Evolutionary conservation across 2,888 invertebrate species (phyloP).

Genomic region (Alcis repandata): DNA sequence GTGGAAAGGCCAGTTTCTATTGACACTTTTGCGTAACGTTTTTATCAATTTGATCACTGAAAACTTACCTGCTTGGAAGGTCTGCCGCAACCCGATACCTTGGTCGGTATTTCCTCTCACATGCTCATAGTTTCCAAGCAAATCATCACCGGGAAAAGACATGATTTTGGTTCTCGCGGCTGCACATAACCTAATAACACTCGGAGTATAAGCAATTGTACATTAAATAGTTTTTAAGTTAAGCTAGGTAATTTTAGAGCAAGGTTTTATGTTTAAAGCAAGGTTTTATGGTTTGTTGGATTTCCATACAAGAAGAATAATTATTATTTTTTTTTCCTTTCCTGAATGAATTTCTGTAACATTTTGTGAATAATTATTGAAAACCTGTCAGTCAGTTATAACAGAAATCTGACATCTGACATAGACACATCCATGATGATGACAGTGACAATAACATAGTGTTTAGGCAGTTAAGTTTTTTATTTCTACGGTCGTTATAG

Average conservation of each 20-base stretch:
- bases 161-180: constrained; percentile 61
- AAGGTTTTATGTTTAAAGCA: background rate
- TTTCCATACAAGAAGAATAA: no score
- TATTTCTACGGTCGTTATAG: no score
- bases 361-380: no score
- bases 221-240: background rate
- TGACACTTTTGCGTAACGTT: constrained; percentile 5
- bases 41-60: constrained; percentile 27
- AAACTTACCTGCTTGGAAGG: constrained; percentile 72
- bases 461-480: no score
- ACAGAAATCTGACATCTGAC: no score
- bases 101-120: constrained; percentile 54
- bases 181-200: constrained; percentile 60
- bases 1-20: background rate
- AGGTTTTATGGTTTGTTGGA: no score
- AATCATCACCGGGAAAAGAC: constrained; percentile 70
- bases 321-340: no score
- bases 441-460: no score
- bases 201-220: background rate
- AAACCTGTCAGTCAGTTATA: no score
- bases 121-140: constrained; percentile 57
- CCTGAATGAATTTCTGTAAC: no score
- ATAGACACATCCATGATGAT: no score
- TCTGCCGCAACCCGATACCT: constrained; percentile 63
- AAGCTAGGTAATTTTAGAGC: background rate